Conservation (phyloP, 2,113 vertebrate genomes). For the Cheilinus undulatus region DNA sequence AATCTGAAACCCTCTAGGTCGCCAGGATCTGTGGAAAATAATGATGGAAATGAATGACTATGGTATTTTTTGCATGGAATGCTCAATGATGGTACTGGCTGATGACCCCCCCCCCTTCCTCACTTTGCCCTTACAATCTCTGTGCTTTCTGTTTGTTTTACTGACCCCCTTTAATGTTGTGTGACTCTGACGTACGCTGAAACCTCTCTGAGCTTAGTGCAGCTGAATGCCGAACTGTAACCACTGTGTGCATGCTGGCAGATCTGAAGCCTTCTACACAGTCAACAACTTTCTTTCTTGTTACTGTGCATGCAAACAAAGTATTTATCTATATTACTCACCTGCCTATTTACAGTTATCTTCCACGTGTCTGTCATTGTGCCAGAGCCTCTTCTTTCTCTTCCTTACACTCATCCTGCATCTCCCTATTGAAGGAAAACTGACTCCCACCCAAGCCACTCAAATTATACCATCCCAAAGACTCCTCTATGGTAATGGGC, state of each 20-base stretch:
- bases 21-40: slow-evolving; percentile 75
- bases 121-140: slow-evolving; percentile 56
- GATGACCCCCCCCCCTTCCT: slow-evolving; percentile 50
- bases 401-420: slow-evolving; percentile 31
- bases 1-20: slow-evolving; percentile 79
- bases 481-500: slow-evolving; percentile 8
- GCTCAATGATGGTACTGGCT: slow-evolving; percentile 81
- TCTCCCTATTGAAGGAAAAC: slow-evolving; percentile 9
- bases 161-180: slow-evolving; percentile 61
- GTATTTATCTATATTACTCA: slow-evolving; percentile 44
- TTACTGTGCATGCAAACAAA: slow-evolving; percentile 79
- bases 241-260: slow-evolving; percentile 78
- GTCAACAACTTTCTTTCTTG: slow-evolving; percentile 59
- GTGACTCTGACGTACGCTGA: slow-evolving; percentile 53
- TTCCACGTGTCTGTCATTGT: slow-evolving; percentile 64
- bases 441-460: slow-evolving; percentile 12
- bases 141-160: slow-evolving; percentile 69
- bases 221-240: slow-evolving; percentile 59
- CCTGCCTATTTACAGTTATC: slow-evolving; percentile 57
- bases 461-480: slow-evolving; percentile 14
- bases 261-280: slow-evolving; percentile 39
- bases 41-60: slow-evolving; percentile 75
- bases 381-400: slow-evolving; percentile 54
- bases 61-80: slow-evolving; percentile 87
- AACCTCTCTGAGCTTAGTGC: slow-evolving; percentile 54